Evolutionary conservation across 2,888 invertebrate species (phyloP).

Genomic region (Agrilus biguttatus): DNA sequence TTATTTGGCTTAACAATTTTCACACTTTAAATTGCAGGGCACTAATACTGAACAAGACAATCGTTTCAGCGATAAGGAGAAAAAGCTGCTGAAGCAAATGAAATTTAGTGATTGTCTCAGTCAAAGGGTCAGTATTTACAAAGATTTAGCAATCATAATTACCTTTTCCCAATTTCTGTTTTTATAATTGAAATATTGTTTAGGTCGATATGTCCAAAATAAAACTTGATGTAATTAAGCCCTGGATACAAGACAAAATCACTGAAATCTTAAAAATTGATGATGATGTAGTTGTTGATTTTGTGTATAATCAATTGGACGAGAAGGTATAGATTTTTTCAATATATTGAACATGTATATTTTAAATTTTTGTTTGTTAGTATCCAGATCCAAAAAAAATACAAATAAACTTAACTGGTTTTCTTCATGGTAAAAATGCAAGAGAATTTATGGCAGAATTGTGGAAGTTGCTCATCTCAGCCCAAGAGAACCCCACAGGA

Average conservation of each 20-base stretch:
- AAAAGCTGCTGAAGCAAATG: conserved; percentile 97
- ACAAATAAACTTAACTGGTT: conserved; percentile 99
- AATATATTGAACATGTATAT: conserved; percentile 20
- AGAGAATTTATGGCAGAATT: conserved; percentile 95
- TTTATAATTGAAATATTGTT: not conserved
- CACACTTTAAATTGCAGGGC: conserved; percentile 50
- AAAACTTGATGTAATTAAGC: conserved; percentile 92
- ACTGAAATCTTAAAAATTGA: conserved; percentile 94
- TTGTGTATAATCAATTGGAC: conserved; percentile 96
- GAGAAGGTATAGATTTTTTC: conserved; percentile 54
- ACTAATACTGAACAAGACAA: conserved; percentile 98
- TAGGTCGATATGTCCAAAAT: conserved; percentile 97
- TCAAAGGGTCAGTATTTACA: conserved; percentile 55
- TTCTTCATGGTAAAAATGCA: conserved; percentile 95
- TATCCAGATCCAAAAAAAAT: conserved; percentile 95
- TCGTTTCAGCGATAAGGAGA: conserved; percentile 98
- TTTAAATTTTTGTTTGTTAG: conserved; percentile 33
- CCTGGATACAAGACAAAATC: conserved; percentile 96
- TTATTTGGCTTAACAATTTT: not conserved
- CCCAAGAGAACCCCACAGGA: conserved; percentile 88
- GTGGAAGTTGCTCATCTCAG: conserved; percentile 89
- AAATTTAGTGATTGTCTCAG: conserved; percentile 90
- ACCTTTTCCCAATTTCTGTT: not conserved
- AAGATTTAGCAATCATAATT: not conserved
- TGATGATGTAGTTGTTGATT: conserved; percentile 97